A percentile compares a stretch with the other conserved stretches of the same genome.
phyloP scores from a whole-genome alignment of 2,888 invertebrate species.

The Pollenia angustigena region DNA sequence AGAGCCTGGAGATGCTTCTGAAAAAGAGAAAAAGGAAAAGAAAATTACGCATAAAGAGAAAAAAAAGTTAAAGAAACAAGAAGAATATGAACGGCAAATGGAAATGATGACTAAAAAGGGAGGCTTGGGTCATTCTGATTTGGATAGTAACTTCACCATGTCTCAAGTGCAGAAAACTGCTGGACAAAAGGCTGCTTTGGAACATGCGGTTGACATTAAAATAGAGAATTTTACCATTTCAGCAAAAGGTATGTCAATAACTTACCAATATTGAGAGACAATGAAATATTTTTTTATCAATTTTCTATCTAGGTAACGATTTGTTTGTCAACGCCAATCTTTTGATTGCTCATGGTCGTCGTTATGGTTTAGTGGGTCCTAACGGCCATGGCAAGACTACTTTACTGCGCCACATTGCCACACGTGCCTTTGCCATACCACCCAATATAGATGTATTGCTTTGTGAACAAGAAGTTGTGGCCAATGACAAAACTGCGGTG shows the following conservation, averaged over 20 bases:
- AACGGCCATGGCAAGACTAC: conserved; percentile 99
- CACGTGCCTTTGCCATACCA: conserved; percentile 96
- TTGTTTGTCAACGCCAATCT: conserved; percentile 98
- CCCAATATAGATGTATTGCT: conserved; percentile 97
- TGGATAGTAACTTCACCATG: conserved; percentile 97
- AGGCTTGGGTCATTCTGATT: conserved; percentile 94
- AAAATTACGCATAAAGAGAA: conserved; percentile 96
- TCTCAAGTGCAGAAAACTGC: conserved; percentile 91
- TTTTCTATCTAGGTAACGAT: conserved; percentile 88
- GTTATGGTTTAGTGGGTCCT: conserved; percentile 99
- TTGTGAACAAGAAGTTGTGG: conserved; percentile 99
- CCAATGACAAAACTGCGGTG: conserved; percentile 96
- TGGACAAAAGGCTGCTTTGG: conserved; percentile 91
- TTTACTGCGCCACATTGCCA: conserved; percentile 95
- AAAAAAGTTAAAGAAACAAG: conserved; percentile 94
- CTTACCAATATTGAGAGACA: neutral
- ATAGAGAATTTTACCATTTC: conserved; percentile 99
- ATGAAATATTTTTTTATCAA: neutral
- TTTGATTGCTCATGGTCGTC: conserved; percentile 95
- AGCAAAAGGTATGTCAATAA: conserved; percentile 89
- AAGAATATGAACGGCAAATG: conserved; percentile 94
- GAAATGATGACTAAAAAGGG: conserved; percentile 93
- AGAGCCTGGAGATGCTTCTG: conserved; percentile 43
- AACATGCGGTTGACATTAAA: conserved; percentile 98
- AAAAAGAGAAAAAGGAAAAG: conserved; percentile 85